Percentiles rank a stretch among this genome's conserved stretches.
Evolutionary conservation across 2,797 vertebrate genomes (phyloP).

Genomic region (Alfaro cultratus): DNA sequence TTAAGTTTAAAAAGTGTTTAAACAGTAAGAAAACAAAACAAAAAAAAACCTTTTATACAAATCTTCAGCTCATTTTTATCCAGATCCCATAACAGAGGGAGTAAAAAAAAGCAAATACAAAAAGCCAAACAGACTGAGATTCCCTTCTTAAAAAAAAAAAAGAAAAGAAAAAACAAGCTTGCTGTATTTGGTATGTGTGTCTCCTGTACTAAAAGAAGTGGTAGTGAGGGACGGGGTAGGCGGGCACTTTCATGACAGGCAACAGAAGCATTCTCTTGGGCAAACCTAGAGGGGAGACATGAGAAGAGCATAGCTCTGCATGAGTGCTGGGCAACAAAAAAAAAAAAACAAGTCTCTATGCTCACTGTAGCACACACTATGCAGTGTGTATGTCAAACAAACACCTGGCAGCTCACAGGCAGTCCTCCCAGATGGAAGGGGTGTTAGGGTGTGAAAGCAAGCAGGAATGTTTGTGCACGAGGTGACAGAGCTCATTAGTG

Average conservation of each 20-base stretch:
- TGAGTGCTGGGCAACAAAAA: conserved; percentile 84
- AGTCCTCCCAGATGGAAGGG: conserved; percentile 27
- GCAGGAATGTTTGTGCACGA: conserved; percentile 71
- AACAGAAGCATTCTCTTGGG: conserved; percentile 99
- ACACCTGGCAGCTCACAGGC: conserved; percentile 27
- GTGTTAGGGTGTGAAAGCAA: conserved; percentile 67
- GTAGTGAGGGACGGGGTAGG: conserved; percentile 98
- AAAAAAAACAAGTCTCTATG: conserved; percentile 35
- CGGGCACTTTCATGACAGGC: conserved; percentile 99
- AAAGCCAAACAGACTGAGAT: conserved; percentile 47
- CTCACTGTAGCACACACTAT: conserved; percentile 36
- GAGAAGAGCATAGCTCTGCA: conserved; percentile 90
- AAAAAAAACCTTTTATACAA: conserved; percentile 81
- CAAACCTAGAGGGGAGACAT: conserved; percentile 98
- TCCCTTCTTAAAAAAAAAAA: conserved; percentile 84
- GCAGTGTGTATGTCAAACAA: conserved; percentile 33
- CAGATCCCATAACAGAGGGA: conserved; percentile 52
- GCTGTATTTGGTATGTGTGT: conserved; percentile 60
- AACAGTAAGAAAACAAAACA: conserved; percentile 80
- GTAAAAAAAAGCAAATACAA: conserved; percentile 74
- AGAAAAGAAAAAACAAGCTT: conserved; percentile 14
- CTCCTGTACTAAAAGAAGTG: conserved; percentile 97
- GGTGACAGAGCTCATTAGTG: conserved; percentile 32
- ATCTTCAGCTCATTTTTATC: conserved; percentile 81
- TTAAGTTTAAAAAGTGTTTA: conserved; percentile 82